Conservation (phyloP, 2,888 invertebrate genomes). For the Sylvicola cinctus region DNA sequence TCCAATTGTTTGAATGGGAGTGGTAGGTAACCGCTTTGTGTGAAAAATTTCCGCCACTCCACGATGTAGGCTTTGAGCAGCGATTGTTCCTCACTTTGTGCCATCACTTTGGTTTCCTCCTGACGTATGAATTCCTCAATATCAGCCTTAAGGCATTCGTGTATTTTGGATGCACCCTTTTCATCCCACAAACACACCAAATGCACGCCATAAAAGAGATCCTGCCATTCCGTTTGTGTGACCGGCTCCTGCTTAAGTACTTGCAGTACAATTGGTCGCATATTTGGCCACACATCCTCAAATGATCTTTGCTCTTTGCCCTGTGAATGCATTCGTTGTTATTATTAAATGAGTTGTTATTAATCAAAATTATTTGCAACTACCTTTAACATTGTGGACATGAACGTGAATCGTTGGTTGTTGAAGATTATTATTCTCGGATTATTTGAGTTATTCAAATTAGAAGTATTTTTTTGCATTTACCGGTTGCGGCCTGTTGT, state of each 20-base stretch:
- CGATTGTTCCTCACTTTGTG: constrained; percentile 86
- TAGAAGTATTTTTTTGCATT: no score
- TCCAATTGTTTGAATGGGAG: constrained; percentile 89
- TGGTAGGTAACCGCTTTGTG: constrained; percentile 91
- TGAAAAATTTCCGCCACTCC: constrained; percentile 97
- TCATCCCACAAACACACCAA: constrained; percentile 95
- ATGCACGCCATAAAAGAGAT: constrained; percentile 89
- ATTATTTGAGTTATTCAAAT: no score
- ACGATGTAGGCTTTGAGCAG: constrained; percentile 89
- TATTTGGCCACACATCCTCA: constrained; percentile 92
- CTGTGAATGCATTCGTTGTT: constrained; percentile 7
- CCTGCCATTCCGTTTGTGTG: constrained; percentile 91
- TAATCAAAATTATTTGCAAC: not conserved
- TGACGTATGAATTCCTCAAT: constrained; percentile 87
- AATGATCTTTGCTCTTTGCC: constrained; percentile 61
- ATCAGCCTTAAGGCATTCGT: constrained; percentile 75
- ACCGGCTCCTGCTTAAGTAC: constrained; percentile 87
- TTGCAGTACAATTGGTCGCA: constrained; percentile 85
- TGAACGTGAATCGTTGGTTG: no score
- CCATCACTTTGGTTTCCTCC: constrained; percentile 73
- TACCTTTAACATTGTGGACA: constrained; percentile 1
- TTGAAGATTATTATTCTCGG: no score
- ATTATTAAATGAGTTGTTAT: not conserved
- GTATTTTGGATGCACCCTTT: constrained; percentile 72
- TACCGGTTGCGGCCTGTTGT: no score